Evolutionary conservation across 2,113 vertebrate genomes (phyloP).

Genomic region (Paralichthys olivaceus): DNA sequence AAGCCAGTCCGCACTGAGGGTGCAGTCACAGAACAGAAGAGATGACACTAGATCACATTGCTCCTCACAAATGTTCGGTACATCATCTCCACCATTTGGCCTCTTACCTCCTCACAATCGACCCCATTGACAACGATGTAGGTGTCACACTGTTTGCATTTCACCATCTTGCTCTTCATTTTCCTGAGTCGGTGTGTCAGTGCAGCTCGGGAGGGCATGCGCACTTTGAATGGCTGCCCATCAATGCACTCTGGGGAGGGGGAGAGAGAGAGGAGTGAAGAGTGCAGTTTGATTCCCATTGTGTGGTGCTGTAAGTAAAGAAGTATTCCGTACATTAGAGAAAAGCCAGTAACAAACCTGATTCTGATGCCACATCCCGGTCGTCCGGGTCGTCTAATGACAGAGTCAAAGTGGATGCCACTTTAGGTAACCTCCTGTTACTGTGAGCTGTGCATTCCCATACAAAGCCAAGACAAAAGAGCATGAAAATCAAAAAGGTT

Average conservation of each 20-base stretch:
- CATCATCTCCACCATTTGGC: neutral
- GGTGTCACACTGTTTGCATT: conserved; percentile 93
- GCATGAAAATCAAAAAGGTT: neutral
- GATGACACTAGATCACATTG: neutral
- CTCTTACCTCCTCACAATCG: conserved; percentile 92
- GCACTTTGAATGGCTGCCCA: conserved; percentile 69
- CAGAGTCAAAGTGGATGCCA: conserved; percentile 82
- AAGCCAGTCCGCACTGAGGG: conserved; percentile 87
- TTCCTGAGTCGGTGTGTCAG: conserved; percentile 88
- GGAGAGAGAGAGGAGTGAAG: neutral
- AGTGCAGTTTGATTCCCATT: neutral
- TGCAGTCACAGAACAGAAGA: conserved; percentile 2
- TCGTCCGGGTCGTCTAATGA: conserved; percentile 92
- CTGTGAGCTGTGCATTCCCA: conserved; percentile 43
- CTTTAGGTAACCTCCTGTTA: conserved; percentile 80
- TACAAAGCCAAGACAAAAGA: conserved; percentile 25
- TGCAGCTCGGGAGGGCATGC: conserved; percentile 83
- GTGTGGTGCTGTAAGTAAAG: neutral
- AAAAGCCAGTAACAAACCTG: conserved; percentile 74
- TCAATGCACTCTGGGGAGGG: conserved; percentile 79
- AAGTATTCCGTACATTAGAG: neutral
- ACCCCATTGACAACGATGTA: conserved; percentile 90
- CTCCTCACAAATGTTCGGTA: neutral
- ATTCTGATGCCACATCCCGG: conserved; percentile 78
- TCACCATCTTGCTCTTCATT: conserved; percentile 88